A percentile compares a stretch with the other conserved stretches of the same genome.
Evolutionary conservation across 1,140 invertebrate genomes (phyloP).

Genomic region (Melipona quadrifasciata): DNA sequence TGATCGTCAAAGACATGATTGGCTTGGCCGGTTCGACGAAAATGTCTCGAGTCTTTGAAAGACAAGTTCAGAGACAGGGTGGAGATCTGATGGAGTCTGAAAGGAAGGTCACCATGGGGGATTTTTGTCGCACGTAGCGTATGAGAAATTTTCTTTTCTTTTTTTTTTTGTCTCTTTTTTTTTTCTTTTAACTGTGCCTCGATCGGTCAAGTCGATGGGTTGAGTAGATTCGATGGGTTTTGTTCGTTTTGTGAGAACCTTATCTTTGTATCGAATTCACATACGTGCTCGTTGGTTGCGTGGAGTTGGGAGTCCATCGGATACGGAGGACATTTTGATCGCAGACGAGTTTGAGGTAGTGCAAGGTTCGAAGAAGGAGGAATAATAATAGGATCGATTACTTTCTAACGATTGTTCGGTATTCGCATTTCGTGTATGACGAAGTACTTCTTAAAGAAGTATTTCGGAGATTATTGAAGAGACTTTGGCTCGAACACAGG

Average conservation of each 20-base stretch:
- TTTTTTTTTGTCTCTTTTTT: too few relatives aligned
- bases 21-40: not conserved
- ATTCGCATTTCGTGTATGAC: not conserved
- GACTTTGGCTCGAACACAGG: not conserved
- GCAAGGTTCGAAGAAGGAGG: not conserved
- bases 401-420: too few relatives aligned
- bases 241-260: not conserved
- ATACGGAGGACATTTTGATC: not conserved
- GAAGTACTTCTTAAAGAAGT: not conserved
- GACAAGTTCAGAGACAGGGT: not conserved
- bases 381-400: not conserved
- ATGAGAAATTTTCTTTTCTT: not conserved
- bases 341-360: not conserved
- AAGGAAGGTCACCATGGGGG: too few relatives aligned
- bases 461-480: not conserved
- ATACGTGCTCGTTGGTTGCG: not conserved
- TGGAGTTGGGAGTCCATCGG: not conserved
- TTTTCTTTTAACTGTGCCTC: too few relatives aligned
- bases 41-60: not conserved
- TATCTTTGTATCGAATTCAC: too few relatives aligned
- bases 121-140: not conserved
- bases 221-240: not conserved
- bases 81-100: not conserved
- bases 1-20: not conserved
- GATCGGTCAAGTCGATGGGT: not conserved